Percentiles rank a stretch among this genome's conserved stretches.
Conservation (phyloP, 2,888 invertebrate species). For the Osmoderma eremita region DNA sequence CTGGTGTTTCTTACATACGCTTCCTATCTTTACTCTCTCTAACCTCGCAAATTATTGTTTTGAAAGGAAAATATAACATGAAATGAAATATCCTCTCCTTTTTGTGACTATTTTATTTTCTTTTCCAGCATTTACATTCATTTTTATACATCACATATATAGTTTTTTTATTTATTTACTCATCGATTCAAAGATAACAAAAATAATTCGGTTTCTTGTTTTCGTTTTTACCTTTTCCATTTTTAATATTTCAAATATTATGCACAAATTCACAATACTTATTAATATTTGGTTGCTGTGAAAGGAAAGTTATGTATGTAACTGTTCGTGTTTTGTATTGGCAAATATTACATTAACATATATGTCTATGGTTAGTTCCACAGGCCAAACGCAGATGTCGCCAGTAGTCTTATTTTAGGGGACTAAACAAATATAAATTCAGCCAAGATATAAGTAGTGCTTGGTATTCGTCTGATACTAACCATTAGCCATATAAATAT, state of each 20-base stretch:
- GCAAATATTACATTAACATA: neutral
- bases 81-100: neutral
- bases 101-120: constrained; percentile 43
- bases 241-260: constrained; percentile 13
- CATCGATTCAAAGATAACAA: constrained; percentile 57
- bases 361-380: too few species aligned
- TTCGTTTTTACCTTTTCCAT: constrained; percentile 16
- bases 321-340: neutral
- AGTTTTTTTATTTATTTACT: constrained; percentile 41
- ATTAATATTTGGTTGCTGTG: constrained; percentile 43
- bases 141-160: constrained; percentile 61
- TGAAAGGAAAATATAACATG: neutral
- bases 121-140: constrained; percentile 53
- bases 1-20: too few species aligned
- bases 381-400: too few species aligned
- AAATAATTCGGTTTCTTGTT: constrained; percentile 59
- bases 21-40: too few species aligned
- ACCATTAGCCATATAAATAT: too few species aligned
- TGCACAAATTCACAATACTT: constrained; percentile 26
- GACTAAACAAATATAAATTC: too few species aligned
- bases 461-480: too few species aligned
- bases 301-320: constrained; percentile 22
- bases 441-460: too few species aligned
- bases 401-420: too few species aligned
- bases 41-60: too few species aligned